These are phyloP conservation scores for Haemorhous mexicanus DNA, from an alignment of 2,113 vertebrate species.

Conservation along the genomic window DNA sequence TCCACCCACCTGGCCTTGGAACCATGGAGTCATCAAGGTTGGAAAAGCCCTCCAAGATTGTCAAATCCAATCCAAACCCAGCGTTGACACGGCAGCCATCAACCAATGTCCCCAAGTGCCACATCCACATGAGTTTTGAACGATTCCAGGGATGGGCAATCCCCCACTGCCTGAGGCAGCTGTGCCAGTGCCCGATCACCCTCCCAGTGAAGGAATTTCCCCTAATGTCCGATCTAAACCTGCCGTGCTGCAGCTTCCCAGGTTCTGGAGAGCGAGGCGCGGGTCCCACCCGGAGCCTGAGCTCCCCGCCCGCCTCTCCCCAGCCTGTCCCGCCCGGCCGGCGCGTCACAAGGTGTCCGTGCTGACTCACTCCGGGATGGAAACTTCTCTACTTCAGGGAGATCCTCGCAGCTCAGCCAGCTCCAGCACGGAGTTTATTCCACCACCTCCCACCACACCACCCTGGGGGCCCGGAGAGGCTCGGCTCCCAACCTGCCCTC, in stretches of 20 bases:
- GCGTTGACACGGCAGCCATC: fast-evolving
- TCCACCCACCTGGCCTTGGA: background rate
- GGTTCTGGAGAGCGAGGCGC: background rate
- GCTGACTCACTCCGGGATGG: background rate
- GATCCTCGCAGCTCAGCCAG: background rate
- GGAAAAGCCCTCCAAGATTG: background rate
- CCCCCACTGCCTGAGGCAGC: background rate
- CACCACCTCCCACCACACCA: background rate
- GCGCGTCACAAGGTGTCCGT: background rate
- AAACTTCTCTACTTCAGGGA: background rate
- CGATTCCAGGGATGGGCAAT: background rate
- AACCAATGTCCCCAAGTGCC: background rate
- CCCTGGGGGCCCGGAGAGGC: background rate
- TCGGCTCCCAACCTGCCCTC: background rate
- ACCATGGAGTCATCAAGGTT: background rate
- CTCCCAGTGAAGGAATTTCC: background rate
- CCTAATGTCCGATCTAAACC: background rate
- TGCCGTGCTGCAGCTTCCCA: background rate
- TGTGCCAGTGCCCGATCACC: background rate
- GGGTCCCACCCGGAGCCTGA: background rate
- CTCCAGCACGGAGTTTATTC: background rate
- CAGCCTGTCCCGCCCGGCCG: background rate
- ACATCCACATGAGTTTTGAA: fast-evolving
- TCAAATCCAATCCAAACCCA: background rate
- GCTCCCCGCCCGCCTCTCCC: background rate